These are phyloP conservation scores for Mythimna lalbum DNA, from an alignment of 2,888 invertebrate species.

Conservation along the genomic window DNA sequence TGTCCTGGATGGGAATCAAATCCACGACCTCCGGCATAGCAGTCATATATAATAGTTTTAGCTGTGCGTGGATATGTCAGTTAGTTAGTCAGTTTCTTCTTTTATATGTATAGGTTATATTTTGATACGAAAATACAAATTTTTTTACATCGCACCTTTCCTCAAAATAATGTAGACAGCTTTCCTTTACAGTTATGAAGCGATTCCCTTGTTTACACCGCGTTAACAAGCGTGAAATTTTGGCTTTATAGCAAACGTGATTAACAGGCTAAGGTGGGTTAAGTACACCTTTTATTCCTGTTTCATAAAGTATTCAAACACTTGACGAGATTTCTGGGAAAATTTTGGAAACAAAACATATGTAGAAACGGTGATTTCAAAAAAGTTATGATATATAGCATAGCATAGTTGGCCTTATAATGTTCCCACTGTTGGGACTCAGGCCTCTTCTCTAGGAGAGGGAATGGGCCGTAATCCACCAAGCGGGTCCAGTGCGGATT, in stretches of 20 bases:
- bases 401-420: too few species aligned
- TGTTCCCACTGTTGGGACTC: too few species aligned
- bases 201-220: conserved; percentile 43
- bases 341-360: not conserved
- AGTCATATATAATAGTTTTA: too few species aligned
- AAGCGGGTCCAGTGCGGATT: too few species aligned
- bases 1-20: too few species aligned
- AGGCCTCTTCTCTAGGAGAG: too few species aligned
- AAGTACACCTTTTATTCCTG: conserved; percentile 32
- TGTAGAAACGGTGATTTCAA: not conserved
- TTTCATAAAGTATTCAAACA: conserved; percentile 42
- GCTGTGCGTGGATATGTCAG: too few species aligned
- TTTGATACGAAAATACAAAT: not conserved
- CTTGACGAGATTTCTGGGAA: not conserved
- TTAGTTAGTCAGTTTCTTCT: too few species aligned
- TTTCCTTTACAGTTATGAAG: conserved; percentile 34
- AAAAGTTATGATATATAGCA: too few species aligned
- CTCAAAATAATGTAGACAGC: conserved; percentile 25
- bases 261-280: conserved; percentile 45
- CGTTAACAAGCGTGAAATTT: conserved; percentile 35
- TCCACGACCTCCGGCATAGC: too few species aligned
- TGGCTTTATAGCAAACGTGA: conserved; percentile 44
- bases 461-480: too few species aligned
- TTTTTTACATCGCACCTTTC: not conserved
- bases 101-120: too few species aligned